These are phyloP conservation scores for Passer domesticus DNA, from an alignment of 2,113 vertebrate genomes.

Conservation along the genomic window DNA sequence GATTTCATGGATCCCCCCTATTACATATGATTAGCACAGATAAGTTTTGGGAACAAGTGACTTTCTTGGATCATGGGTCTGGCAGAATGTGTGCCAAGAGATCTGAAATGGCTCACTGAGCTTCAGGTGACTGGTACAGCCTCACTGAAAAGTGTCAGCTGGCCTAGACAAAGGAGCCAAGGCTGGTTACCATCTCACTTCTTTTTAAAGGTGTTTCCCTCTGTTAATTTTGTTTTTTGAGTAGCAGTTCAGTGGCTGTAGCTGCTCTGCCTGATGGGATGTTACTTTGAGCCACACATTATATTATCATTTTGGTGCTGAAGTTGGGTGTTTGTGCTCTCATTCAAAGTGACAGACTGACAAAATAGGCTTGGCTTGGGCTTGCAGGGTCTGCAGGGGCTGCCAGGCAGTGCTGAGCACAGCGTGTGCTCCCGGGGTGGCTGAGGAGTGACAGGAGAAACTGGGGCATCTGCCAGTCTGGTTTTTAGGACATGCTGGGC, in stretches of 20 bases:
- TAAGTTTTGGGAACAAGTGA: neutral
- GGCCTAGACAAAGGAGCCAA: neutral
- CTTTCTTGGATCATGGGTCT: neutral
- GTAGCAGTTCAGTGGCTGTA: neutral
- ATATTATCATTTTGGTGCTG: neutral
- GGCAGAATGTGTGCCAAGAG: neutral
- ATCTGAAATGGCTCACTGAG: neutral
- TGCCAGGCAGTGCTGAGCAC: accelerated
- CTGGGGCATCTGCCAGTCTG: neutral
- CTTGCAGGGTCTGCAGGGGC: neutral
- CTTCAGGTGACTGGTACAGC: neutral
- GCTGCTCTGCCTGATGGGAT: neutral
- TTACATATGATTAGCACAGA: neutral
- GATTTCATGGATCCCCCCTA: accelerated
- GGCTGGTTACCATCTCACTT: neutral
- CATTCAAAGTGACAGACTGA: neutral
- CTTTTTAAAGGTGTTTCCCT: neutral
- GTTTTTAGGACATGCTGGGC: neutral
- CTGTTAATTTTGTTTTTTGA: neutral
- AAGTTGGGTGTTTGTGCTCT: neutral
- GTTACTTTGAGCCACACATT: neutral
- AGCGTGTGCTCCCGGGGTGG: neutral
- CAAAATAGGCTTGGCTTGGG: neutral
- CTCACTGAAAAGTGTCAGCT: neutral
- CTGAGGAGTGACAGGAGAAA: neutral